A percentile compares a stretch with the other conserved stretches of the same genome.
phyloP scores from a whole-genome alignment of 2,797 vertebrate genomes.

The Hydrolagus colliei region DNA sequence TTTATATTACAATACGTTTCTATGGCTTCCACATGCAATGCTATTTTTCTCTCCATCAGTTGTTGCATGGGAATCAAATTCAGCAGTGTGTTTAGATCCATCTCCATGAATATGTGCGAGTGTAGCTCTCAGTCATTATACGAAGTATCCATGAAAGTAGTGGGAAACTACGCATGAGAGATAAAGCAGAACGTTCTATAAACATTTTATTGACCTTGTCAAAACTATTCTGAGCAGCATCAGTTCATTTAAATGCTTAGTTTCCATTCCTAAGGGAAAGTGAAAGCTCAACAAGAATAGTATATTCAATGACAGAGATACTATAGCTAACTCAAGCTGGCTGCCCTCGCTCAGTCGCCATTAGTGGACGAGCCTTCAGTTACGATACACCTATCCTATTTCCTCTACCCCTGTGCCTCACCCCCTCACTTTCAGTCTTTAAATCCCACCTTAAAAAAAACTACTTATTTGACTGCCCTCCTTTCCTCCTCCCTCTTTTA shows the following conservation, averaged over 20 bases:
- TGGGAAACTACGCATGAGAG: background rate
- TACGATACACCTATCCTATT: too few relatives aligned
- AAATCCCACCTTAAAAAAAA: too few relatives aligned
- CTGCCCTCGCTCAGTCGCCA: too few relatives aligned
- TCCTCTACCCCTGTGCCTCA: too few relatives aligned
- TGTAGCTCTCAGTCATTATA: background rate
- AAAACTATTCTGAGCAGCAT: slow-evolving; percentile 1
- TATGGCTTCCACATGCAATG: background rate
- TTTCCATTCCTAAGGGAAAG: background rate
- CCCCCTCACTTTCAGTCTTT: too few relatives aligned
- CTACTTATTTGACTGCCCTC: too few relatives aligned
- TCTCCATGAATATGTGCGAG: background rate
- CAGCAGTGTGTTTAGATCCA: background rate
- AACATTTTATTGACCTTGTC: background rate
- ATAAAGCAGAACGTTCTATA: background rate
- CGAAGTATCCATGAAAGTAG: background rate
- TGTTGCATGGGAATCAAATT: background rate
- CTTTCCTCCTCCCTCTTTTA: too few relatives aligned
- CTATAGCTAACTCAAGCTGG: background rate
- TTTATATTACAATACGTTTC: too few relatives aligned
- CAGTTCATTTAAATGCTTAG: background rate
- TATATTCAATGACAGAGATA: background rate
- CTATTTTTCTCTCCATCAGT: background rate
- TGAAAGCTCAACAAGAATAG: background rate
- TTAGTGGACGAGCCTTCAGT: too few relatives aligned